A percentile compares a stretch with the other conserved stretches of the same genome.
Conservation (phyloP, 1,140 invertebrate genomes). For the Zaprionus capensis region DNA sequence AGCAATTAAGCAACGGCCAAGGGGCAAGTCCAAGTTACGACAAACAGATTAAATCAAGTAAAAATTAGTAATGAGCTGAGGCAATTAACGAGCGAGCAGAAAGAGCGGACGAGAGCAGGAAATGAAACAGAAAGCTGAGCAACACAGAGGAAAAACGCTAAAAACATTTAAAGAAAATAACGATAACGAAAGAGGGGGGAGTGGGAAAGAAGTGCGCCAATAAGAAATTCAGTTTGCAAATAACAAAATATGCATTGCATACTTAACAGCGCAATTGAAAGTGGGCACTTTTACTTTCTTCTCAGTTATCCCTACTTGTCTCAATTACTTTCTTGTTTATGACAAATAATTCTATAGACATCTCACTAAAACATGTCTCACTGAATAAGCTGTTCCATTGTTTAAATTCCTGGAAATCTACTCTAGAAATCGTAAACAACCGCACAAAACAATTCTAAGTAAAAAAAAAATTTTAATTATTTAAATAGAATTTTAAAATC, state of each 20-base stretch:
- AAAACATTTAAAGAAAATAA: not conserved
- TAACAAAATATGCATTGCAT: not conserved
- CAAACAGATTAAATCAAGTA: conserved; percentile 10
- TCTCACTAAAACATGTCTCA: not conserved
- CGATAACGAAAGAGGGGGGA: not conserved
- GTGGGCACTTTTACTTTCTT: not conserved
- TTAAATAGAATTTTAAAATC: not conserved
- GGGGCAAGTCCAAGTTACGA: not conserved
- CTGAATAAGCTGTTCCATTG: too few relatives aligned
- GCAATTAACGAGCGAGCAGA: not conserved
- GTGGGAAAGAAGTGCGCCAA: not conserved
- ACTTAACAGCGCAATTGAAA: not conserved
- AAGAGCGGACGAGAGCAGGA: not conserved
- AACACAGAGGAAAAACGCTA: not conserved
- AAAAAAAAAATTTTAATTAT: not conserved
- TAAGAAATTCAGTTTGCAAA: not conserved
- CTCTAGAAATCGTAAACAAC: not conserved
- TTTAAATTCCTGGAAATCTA: not conserved
- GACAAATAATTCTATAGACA: not conserved
- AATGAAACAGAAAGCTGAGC: not conserved
- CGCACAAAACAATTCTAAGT: not conserved
- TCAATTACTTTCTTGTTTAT: not conserved
- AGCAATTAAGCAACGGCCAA: conserved; percentile 42
- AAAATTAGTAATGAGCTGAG: conserved; percentile 15
- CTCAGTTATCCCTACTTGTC: not conserved